A percentile compares a stretch with the other conserved stretches of the same genome.
Evolutionary conservation across 2,888 invertebrate genomes (phyloP).

Genomic region (Meliscaeva auricollis): DNA sequence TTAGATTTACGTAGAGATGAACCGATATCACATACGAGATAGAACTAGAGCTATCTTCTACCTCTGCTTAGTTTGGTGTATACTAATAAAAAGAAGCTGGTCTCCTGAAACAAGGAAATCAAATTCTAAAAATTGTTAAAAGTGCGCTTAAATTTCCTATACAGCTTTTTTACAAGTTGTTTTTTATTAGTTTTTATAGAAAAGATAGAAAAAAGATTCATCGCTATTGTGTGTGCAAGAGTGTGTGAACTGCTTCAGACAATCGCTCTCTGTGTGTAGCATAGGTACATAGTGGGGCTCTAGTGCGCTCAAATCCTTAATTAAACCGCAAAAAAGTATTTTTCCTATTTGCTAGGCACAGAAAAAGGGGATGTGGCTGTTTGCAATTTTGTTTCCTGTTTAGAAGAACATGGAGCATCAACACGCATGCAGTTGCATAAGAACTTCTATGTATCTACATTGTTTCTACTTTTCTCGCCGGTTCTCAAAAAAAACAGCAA

Average conservation of each 20-base stretch:
- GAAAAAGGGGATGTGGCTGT: conserved; percentile 75
- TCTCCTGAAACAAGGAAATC: conserved; percentile 62
- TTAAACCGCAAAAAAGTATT: conserved; percentile 72
- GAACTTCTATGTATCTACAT: conserved; percentile 56
- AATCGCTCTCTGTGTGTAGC: conserved; percentile 45
- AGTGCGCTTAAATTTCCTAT: conserved; percentile 53
- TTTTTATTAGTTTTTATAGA: conserved; percentile 26
- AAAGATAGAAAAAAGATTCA: conserved; percentile 26
- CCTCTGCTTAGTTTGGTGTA: conserved; percentile 13
- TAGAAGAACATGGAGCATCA: conserved; percentile 72
- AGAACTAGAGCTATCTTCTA: background rate
- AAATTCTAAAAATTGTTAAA: conserved; percentile 68
- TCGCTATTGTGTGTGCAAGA: conserved; percentile 41
- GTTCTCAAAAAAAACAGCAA: conserved; percentile 29
- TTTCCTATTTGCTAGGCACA: conserved; percentile 73
- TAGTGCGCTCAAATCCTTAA: conserved; percentile 73
- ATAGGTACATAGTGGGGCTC: conserved; percentile 33
- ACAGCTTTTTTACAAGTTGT: conserved; percentile 29
- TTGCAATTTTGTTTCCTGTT: conserved; percentile 72
- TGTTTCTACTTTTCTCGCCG: conserved; percentile 29
- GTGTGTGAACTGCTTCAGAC: conserved; percentile 72
- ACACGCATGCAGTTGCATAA: conserved; percentile 74
- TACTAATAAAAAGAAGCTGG: conserved; percentile 53
- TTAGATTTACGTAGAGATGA: conserved; percentile 51
- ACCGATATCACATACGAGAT: conserved; percentile 9